Evolutionary conservation across 2,888 invertebrate species (phyloP).

Genomic region (Pachycephus smyrnensis): DNA sequence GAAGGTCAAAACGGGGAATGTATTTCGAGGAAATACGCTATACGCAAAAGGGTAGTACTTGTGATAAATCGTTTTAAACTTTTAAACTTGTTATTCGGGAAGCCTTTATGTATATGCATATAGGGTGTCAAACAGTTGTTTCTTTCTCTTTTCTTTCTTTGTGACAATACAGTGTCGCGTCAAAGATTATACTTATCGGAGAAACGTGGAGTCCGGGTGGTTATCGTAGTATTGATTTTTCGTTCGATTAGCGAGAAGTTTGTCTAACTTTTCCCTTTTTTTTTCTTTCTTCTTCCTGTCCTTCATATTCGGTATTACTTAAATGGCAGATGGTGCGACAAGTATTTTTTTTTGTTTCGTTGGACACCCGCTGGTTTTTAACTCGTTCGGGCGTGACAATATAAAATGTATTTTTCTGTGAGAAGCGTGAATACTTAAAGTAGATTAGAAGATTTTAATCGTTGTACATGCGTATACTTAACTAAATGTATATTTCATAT

Average conservation of each 20-base stretch:
- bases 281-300: not conserved
- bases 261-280: not conserved
- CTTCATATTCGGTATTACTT: not conserved
- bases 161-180: not conserved
- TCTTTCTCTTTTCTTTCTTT: not conserved
- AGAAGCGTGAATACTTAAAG: slow-evolving; percentile 39
- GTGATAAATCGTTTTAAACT: not conserved
- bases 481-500: slow-evolving; percentile 46
- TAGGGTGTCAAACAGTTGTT: not conserved
- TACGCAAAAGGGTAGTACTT: not conserved
- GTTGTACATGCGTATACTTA: slow-evolving; percentile 42
- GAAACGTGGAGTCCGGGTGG: not conserved
- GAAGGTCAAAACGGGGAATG: not conserved
- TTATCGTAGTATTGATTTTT: not conserved
- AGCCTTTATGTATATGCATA: not conserved
- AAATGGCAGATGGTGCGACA: not conserved
- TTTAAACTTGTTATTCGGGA: not conserved
- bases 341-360: not conserved
- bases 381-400: slow-evolving; percentile 1
- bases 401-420: slow-evolving; percentile 16
- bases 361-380: not conserved
- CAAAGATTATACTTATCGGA: not conserved
- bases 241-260: not conserved
- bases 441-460: slow-evolving; percentile 21
- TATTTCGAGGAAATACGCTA: not conserved